Conservation (phyloP, 2,113 vertebrate genomes). For the Sylvia atricapilla region DNA sequence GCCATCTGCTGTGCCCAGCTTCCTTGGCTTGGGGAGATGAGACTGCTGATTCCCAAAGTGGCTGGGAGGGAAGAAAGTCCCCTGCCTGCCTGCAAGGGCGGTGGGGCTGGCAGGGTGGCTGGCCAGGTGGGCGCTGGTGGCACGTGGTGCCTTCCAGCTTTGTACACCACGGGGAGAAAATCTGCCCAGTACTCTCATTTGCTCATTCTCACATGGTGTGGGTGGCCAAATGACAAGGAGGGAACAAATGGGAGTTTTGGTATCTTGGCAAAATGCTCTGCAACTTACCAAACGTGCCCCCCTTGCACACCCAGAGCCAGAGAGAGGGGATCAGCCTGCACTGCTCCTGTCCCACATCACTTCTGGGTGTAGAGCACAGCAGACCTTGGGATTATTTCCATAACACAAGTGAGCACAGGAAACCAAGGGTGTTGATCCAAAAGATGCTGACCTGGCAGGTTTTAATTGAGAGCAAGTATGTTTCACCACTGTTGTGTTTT, state of each 20-base stretch:
- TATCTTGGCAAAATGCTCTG: not conserved
- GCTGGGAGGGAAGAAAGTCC: not conserved
- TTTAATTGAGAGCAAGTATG: not conserved
- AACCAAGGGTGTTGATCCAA: not conserved
- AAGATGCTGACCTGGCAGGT: not conserved
- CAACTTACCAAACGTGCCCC: not conserved
- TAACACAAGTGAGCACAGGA: not conserved
- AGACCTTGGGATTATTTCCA: not conserved
- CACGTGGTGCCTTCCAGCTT: not conserved
- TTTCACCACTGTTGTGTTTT: not conserved
- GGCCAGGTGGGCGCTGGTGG: not conserved
- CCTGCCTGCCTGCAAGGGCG: fast-evolving
- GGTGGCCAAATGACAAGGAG: not conserved
- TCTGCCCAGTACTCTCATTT: not conserved
- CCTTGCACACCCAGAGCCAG: not conserved
- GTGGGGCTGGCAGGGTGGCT: not conserved
- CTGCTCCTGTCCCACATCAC: fast-evolving
- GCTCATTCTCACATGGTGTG: not conserved
- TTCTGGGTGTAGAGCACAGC: not conserved
- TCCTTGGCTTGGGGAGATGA: not conserved
- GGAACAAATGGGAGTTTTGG: not conserved
- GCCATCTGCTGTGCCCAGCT: not conserved
- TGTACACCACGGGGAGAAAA: not conserved
- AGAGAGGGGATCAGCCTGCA: fast-evolving
- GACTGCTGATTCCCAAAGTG: not conserved